Conservation (phyloP, 2,113 vertebrate genomes). For the Choloepus hoffmanni region DNA sequence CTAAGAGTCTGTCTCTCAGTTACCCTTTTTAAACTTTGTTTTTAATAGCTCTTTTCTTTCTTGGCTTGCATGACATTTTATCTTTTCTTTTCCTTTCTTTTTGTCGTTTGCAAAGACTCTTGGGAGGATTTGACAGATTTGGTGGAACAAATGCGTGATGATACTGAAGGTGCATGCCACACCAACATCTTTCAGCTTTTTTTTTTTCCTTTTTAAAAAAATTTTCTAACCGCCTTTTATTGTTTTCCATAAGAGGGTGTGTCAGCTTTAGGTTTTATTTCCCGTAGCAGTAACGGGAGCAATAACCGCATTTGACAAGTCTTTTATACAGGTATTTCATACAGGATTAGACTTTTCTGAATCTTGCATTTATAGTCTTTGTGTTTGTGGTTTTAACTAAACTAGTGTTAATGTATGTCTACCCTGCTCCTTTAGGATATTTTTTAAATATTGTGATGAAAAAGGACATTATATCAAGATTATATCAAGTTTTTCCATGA, state of each 20-base stretch:
- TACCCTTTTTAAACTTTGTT: slow-evolving; percentile 81
- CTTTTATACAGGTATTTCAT: neutral
- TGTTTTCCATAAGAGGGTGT: slow-evolving; percentile 59
- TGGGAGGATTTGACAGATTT: slow-evolving; percentile 97
- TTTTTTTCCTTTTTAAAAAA: slow-evolving; percentile 46
- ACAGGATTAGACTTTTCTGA: neutral
- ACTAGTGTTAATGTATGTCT: slow-evolving; percentile 13
- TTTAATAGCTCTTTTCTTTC: slow-evolving; percentile 86
- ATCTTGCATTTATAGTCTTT: slow-evolving; percentile 12
- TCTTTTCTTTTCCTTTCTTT: slow-evolving; percentile 90
- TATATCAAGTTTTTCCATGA: slow-evolving; percentile 15
- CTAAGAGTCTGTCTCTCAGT: too few relatives aligned
- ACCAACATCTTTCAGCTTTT: slow-evolving; percentile 86
- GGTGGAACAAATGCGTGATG: slow-evolving; percentile 94
- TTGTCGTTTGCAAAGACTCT: slow-evolving; percentile 95
- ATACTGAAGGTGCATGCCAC: slow-evolving; percentile 94
- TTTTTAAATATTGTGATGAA: slow-evolving; percentile 42
- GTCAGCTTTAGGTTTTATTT: slow-evolving; percentile 61
- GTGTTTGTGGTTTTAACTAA: slow-evolving; percentile 36
- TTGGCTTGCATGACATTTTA: slow-evolving; percentile 91
- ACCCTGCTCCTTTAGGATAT: neutral
- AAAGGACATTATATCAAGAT: slow-evolving; percentile 5
- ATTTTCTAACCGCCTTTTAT: slow-evolving; percentile 74
- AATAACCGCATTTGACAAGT: neutral
- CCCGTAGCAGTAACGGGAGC: slow-evolving; percentile 51